Evolutionary conservation across 2,113 vertebrate genomes (phyloP).

Genomic region (Sylvia atricapilla): DNA sequence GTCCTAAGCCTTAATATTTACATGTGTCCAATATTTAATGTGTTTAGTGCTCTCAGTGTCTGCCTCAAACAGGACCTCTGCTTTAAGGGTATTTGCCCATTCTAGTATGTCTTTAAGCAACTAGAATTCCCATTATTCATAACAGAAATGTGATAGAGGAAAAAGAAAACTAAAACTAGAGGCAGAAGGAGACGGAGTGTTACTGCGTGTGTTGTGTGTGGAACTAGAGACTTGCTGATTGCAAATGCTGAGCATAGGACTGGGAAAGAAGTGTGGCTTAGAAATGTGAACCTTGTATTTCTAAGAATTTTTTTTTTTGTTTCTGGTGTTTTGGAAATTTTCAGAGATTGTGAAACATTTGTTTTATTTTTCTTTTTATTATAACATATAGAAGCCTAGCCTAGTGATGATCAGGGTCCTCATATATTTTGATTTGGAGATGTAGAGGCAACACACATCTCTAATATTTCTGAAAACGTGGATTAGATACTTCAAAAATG

Average conservation of each 20-base stretch:
- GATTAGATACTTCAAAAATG: neutral
- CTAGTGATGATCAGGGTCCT: neutral
- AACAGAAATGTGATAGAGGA: neutral
- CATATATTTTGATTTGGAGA: neutral
- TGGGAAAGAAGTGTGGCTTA: neutral
- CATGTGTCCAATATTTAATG: neutral
- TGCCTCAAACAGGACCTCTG: neutral
- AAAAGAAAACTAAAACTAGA: neutral
- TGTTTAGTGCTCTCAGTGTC: neutral
- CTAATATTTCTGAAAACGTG: neutral
- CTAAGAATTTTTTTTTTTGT: neutral
- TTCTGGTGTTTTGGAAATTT: neutral
- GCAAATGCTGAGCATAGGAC: neutral
- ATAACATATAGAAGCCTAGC: neutral
- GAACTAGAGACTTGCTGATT: neutral
- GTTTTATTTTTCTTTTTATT: neutral
- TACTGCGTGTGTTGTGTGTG: neutral
- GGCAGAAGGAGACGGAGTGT: neutral
- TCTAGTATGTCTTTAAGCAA: neutral
- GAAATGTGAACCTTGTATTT: neutral
- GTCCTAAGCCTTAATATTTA: neutral
- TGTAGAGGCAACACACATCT: neutral
- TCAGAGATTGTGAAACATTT: neutral
- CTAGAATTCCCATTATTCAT: neutral
- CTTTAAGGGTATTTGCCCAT: neutral